Conservation (phyloP, 2,113 vertebrate species). For the Sebastes schlegelii region DNA sequence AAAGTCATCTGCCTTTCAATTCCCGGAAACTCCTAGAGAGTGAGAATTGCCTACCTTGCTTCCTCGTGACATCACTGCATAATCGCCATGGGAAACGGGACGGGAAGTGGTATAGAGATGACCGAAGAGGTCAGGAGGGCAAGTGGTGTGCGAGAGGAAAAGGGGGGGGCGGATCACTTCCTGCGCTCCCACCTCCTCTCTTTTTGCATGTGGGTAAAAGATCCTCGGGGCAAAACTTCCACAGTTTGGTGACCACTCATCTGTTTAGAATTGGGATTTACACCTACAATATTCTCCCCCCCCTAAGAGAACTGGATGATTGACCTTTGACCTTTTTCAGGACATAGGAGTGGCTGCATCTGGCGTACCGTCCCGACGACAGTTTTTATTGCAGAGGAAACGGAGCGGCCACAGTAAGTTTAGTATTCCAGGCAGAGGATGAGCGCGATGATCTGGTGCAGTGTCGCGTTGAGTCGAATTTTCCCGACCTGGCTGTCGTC, state of each 20-base stretch:
- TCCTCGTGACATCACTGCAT: conserved; percentile 62
- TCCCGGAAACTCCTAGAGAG: conserved; percentile 57
- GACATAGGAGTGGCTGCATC: not conserved
- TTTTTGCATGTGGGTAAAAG: conserved; percentile 4
- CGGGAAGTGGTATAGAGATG: conserved; percentile 61
- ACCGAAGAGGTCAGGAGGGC: conserved; percentile 38
- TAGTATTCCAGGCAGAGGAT: conserved; percentile 30
- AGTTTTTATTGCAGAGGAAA: conserved; percentile 32
- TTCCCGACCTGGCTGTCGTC: conserved; percentile 39
- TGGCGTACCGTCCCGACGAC: not conserved
- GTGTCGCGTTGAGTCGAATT: conserved; percentile 23
- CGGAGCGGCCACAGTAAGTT: conserved; percentile 46
- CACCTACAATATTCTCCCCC: conserved; percentile 1
- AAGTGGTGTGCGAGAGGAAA: conserved; percentile 25
- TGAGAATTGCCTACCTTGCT: conserved; percentile 37
- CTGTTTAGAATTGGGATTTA: conserved; percentile 30
- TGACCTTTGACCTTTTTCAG: conserved; percentile 34
- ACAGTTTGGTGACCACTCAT: not conserved
- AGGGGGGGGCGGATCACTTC: conserved; percentile 52
- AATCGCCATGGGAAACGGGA: conserved; percentile 60
- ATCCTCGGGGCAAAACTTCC: not conserved
- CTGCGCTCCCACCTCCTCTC: conserved; percentile 41
- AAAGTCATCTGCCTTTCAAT: conserved; percentile 60
- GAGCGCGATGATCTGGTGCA: conserved; percentile 15
- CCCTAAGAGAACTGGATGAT: not conserved